Evolutionary conservation across 2,797 vertebrate genomes (phyloP), one percentile per base, ranked within the genome.

Genomic region (Sarcoramphus papa): DNA sequence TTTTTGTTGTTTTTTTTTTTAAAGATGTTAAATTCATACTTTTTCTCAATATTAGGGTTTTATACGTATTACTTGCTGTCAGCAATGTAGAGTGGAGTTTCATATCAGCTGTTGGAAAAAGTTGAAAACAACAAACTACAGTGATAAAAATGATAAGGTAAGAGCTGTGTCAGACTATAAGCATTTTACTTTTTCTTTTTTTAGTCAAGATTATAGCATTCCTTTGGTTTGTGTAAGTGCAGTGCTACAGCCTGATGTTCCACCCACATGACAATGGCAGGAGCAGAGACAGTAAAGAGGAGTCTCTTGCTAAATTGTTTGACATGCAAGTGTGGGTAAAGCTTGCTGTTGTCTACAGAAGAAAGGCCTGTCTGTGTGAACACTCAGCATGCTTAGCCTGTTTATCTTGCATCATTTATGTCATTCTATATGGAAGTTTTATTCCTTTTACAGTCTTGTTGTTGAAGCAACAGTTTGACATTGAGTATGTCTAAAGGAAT

Each of bases 61-160:
- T 97, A 99, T 99, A 97, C 98, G 98, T 65, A 93, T 99, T 90
- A 95, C 95, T 91, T 99, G 99, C 97, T 98, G 98, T 96, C 98
- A 99, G 72, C 98, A 92, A 33, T 99, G 99, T 95, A 98, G 96
- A 33, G 97, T 99, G 77, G 99, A 99, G 80, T 99, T 99, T 97
- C 99, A 99, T 93, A 98, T 99, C 54, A 98, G 87, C 95, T 99
- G 99, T 95, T 99, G 99, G 99, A 99, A 99, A 93, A 98, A 98
- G 70, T 81, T 99, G 51, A 99, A 99, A 98, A 93, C 98, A 12
- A 60, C 96, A 3, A 92, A 54, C 21, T 99, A 98, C 88, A 97
- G 92, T 91, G 99, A 99, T 96, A 99, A 98, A 98, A 99, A 97
- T 85, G 99, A 99, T 96, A 99, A 99, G 98, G 99, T 99, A 97